These are phyloP conservation scores for Halichoerus grypus DNA, from an alignment of 2,113 vertebrate species.

Conservation along the genomic window DNA sequence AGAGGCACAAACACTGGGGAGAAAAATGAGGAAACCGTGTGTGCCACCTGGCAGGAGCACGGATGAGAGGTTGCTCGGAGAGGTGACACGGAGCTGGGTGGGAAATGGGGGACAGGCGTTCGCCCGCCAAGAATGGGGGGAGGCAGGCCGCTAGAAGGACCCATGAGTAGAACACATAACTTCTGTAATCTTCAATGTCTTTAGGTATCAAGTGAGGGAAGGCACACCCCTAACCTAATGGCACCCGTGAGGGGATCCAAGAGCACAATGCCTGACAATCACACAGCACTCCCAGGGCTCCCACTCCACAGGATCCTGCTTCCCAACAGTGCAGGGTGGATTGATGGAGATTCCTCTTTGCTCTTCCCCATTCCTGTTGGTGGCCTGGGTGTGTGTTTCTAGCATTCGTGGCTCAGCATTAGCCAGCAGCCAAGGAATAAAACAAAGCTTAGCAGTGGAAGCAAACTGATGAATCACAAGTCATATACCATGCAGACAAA, in stretches of 20 bases:
- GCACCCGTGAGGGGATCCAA: rapidly evolving
- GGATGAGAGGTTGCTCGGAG: too few relatives aligned
- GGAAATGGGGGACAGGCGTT: background rate
- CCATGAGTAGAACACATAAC: background rate
- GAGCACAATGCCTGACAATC: background rate
- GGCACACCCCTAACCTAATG: too few relatives aligned
- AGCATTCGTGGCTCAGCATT: background rate
- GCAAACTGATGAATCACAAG: background rate
- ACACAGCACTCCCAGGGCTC: rapidly evolving
- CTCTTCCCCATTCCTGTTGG: background rate
- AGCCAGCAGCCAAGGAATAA: background rate
- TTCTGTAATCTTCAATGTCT: background rate
- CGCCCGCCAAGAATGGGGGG: background rate
- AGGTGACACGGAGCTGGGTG: background rate
- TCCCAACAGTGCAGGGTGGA: rapidly evolving
- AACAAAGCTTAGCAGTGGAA: background rate
- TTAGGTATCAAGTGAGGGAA: background rate
- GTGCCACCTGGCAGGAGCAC: background rate
- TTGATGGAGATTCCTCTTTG: background rate
- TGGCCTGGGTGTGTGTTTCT: background rate
- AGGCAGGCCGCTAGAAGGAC: background rate
- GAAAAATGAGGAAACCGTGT: background rate
- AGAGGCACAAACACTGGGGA: background rate
- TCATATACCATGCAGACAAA: background rate
- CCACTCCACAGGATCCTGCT: background rate